A percentile compares a stretch with the other conserved stretches of the same genome.
Evolutionary conservation across 1,140 invertebrate genomes (phyloP).

Genomic region (Drosophila simulans): DNA sequence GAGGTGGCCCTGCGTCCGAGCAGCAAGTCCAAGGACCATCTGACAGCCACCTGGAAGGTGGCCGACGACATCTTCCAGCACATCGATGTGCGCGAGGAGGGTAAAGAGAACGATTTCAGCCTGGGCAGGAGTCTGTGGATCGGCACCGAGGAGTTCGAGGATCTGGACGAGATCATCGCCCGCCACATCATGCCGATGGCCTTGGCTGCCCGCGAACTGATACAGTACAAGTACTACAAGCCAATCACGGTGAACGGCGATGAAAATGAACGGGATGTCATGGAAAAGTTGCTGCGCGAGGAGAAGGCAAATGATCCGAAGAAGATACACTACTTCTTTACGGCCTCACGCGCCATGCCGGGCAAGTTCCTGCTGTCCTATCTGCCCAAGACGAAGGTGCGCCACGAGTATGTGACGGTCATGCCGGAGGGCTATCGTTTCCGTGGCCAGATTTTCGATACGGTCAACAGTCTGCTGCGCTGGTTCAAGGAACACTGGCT

Average conservation of each 20-base stretch:
- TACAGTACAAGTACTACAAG: slow-evolving; percentile 96
- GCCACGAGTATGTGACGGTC: slow-evolving; percentile 96
- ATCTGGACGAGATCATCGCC: slow-evolving; percentile 99
- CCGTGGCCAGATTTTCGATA: slow-evolving; percentile 94
- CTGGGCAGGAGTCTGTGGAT: slow-evolving; percentile 95
- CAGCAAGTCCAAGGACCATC: slow-evolving; percentile 97
- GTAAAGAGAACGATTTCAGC: slow-evolving; percentile 98
- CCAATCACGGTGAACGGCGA: slow-evolving; percentile 87
- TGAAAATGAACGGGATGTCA: slow-evolving; percentile 89
- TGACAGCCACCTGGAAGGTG: slow-evolving; percentile 99
- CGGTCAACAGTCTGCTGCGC: slow-evolving; percentile 92
- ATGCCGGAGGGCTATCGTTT: slow-evolving; percentile 97
- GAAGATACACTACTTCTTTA: slow-evolving; percentile 96
- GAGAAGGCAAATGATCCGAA: slow-evolving; percentile 94
- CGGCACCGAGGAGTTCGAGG: slow-evolving; percentile 96
- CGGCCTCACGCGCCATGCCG: slow-evolving; percentile 94
- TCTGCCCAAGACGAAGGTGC: slow-evolving; percentile 92
- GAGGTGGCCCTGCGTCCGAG: slow-evolving; percentile 98
- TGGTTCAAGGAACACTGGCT: slow-evolving; percentile 99
- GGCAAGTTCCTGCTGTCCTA: slow-evolving; percentile 98
- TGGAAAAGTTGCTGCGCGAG: slow-evolving; percentile 94
- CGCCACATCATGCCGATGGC: slow-evolving; percentile 98
- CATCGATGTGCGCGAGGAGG: slow-evolving; percentile 97
- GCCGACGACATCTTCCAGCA: slow-evolving; percentile 97
- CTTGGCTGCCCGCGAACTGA: slow-evolving; percentile 93